Base-by-base conservation (phyloP, 2,797 vertebrate genomes). In the Salarias fasciatus region DNA sequence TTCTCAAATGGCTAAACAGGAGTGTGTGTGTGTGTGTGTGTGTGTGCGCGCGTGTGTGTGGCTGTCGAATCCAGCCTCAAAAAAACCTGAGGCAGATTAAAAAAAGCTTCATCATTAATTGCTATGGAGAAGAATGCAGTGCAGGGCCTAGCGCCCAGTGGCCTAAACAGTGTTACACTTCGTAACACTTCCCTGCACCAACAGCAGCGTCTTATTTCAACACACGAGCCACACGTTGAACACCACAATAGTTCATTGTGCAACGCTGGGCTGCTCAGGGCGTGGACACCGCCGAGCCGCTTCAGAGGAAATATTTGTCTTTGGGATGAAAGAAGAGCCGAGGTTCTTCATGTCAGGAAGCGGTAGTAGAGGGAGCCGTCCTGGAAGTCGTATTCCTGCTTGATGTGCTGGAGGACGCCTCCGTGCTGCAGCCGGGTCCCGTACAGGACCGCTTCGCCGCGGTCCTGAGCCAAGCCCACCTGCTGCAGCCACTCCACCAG, bases 401-500 rank as follows among this genome's bases (percentile, higher is more conserved):
- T 92, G 44, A 99, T 95, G 66, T 97, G 96, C 58, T 94, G 94
- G 53, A 99, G 83, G 42, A 97, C 79, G 0, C 94, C 93, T 7
- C 98, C 98, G 77, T 94, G 89, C 73, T 95, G 89, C 83, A 99
- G 89, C 12, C 89, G 93, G 0, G 86, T 90, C 65, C 95, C 95
- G 0, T 99, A 99, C 35, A 92, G 85, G 14, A 95, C 89, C 0
- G 96, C 97, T 88, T 96, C 97, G 0, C 94, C 94, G 0, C 88
- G 90, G 88, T 96, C 96, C 10, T 91, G 92, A 56, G 95, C 95
- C 63, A 99, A 91, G 77, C 97, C 97, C 2, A 95, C 94, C 88
- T 92, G 93, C 76, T 95, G 89, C 6, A 99, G 94, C 97, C 98
- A 99, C 79, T 91, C 93, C 86, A 97, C 96, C 81, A 99, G 92